These are phyloP conservation scores for Scaptomyza caliginosa DNA, from an alignment of 2,888 invertebrate species.

Conservation along the genomic window DNA sequence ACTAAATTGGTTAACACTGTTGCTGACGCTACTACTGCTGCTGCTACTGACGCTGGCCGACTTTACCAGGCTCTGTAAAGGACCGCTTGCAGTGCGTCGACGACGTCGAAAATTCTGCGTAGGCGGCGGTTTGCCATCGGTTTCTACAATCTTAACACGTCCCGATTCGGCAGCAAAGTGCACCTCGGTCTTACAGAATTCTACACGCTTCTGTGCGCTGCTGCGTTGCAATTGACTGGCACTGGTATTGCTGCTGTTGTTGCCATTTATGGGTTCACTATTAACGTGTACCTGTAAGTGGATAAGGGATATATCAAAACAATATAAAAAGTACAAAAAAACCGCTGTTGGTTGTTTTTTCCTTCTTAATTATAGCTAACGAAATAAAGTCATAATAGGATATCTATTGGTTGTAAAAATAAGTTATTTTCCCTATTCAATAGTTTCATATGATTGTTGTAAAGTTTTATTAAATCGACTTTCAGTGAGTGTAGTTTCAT, in stretches of 20 bases:
- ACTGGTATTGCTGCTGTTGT: slow-evolving; percentile 21
- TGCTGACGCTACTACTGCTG: slow-evolving; percentile 35
- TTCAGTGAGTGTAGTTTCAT: too few relatives aligned
- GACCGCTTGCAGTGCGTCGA: slow-evolving; percentile 85
- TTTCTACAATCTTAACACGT: slow-evolving; percentile 93
- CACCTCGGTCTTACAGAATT: slow-evolving; percentile 94
- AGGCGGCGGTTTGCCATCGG: slow-evolving; percentile 94
- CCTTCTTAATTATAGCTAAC: too few relatives aligned
- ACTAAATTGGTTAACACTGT: slow-evolving; percentile 87
- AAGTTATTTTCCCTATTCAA: too few relatives aligned
- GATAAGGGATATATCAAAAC: too few relatives aligned
- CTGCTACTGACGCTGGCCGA: slow-evolving; percentile 75
- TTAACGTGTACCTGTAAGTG: slow-evolving; percentile 80
- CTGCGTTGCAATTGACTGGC: slow-evolving; percentile 53
- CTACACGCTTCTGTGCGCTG: slow-evolving; percentile 87
- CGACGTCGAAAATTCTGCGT: slow-evolving; percentile 91
- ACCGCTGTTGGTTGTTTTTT: too few relatives aligned
- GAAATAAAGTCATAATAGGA: too few relatives aligned
- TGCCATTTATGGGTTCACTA: slow-evolving; percentile 58
- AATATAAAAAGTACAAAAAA: too few relatives aligned
- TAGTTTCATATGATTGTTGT: too few relatives aligned
- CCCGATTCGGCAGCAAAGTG: slow-evolving; percentile 95
- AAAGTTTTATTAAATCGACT: too few relatives aligned
- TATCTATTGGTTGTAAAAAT: too few relatives aligned
- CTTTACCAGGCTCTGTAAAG: slow-evolving; percentile 78